A percentile compares a stretch with the other conserved stretches of the same genome.
phyloP scores from a whole-genome alignment of 2,797 vertebrate genomes.

The Thunnus albacares region DNA sequence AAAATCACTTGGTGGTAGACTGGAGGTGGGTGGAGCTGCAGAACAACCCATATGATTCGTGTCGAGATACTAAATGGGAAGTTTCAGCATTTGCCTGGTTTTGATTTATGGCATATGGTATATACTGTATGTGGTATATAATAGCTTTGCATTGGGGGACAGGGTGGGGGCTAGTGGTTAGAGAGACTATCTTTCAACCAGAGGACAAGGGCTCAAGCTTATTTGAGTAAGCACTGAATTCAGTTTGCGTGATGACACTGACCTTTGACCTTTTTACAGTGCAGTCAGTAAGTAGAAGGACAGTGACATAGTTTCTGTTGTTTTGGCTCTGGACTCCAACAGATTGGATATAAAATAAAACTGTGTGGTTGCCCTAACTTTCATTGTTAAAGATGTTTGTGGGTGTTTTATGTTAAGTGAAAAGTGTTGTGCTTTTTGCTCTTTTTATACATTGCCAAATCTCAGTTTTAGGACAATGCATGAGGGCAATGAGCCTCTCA shows the following conservation, averaged over 20 bases:
- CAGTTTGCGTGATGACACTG: constrained; percentile 2
- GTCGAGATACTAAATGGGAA: constrained; percentile 48
- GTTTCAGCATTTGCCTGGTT: constrained; percentile 55
- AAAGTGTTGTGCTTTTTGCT: background rate
- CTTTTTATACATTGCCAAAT: no score
- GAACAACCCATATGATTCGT: constrained; percentile 14
- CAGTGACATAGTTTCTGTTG: background rate
- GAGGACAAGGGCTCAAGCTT: constrained; percentile 21
- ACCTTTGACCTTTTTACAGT: constrained; percentile 34
- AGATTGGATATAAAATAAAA: background rate
- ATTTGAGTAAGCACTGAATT: background rate
- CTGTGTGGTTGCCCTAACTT: no score
- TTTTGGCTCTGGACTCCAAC: background rate
- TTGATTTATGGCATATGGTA: constrained; percentile 68
- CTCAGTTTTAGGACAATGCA: no score
- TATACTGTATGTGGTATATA: constrained; percentile 59
- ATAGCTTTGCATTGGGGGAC: constrained; percentile 24
- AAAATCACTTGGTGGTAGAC: background rate
- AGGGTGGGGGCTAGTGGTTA: constrained; percentile 18
- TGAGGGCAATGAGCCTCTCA: background rate
- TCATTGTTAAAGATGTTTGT: no score
- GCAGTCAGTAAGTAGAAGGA: background rate
- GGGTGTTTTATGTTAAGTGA: background rate
- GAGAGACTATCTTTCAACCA: constrained; percentile 4
- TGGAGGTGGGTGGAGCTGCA: constrained; percentile 46